Percentiles rank a stretch among this genome's conserved stretches.
These are phyloP conservation scores for Jaculus jaculus DNA, from an alignment of 2,113 vertebrate species.

Conservation along the genomic window DNA sequence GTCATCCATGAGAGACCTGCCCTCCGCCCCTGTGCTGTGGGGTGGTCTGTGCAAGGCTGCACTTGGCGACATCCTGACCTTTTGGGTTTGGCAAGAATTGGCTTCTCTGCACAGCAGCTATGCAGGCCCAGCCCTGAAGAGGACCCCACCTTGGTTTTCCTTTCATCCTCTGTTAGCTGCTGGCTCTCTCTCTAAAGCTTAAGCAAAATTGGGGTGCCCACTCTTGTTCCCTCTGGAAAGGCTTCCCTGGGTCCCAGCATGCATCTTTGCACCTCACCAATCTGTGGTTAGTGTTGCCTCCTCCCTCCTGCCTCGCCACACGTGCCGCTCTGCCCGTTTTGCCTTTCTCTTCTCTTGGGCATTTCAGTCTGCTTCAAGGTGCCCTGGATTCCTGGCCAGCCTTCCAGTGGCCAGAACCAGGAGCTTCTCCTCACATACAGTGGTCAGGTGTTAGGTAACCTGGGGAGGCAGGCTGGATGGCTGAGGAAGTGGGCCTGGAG, in stretches of 20 bases:
- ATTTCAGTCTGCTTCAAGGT: conserved; percentile 82
- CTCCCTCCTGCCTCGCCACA: conserved; percentile 69
- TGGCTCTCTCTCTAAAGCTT: conserved; percentile 92
- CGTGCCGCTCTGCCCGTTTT: conserved; percentile 25
- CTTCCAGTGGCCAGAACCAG: neutral
- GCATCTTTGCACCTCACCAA: conserved; percentile 97
- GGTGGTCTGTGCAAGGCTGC: conserved; percentile 63
- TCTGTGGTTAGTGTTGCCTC: conserved; percentile 90
- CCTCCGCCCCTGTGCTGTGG: conserved; percentile 24
- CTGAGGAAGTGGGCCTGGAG: neutral
- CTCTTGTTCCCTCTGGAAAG: conserved; percentile 87
- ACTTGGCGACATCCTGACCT: conserved; percentile 58
- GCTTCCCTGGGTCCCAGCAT: conserved; percentile 93
- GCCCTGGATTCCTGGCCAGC: neutral
- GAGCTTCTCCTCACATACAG: neutral
- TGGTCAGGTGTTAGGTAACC: neutral
- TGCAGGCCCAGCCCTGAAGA: conserved; percentile 85
- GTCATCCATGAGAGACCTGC: conserved; percentile 49
- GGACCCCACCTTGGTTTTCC: conserved; percentile 71
- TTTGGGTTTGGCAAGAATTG: conserved; percentile 86
- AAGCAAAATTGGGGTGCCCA: conserved; percentile 86
- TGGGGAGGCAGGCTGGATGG: neutral
- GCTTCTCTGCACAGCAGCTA: conserved; percentile 85
- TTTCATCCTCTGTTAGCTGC: conserved; percentile 85
- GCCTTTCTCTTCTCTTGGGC: conserved; percentile 15